Evolutionary conservation across 1,140 invertebrate genomes (phyloP), one percentile per base, ranked within the genome.

Genomic region (Pogonomyrmex barbatus): DNA sequence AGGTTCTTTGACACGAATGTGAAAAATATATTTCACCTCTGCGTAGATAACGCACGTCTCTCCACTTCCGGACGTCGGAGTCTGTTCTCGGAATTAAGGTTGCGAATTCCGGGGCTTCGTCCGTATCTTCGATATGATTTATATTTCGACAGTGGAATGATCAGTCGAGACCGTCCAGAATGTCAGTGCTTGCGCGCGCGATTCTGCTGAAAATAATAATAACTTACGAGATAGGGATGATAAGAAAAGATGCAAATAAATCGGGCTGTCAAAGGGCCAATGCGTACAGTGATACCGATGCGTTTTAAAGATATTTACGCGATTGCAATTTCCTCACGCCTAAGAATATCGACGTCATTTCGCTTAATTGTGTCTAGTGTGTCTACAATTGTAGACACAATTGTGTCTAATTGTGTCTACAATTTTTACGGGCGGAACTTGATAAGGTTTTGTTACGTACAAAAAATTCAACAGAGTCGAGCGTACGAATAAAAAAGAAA

Each of bases 11-110:
- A 73, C 30, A 14, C 54, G 33, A 54, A 39, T n/a, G 8, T n/a
- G 33, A 79, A 79, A 71, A 82, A 60, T 24, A 42, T 24, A 42
- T 73, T 17, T 73, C 47, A 71, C 30, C 6, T 58, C 30, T 24
- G 17, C 50, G 6, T 47, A 47, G 14, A 58, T 33, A 45, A 58
- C 17, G 30, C 39, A 36, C 36, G 17, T 42, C 14, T 47, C 71
- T 47, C 50, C 14, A 54, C 42, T 82, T 81, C 24, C 65, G 14
- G 36, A n/a, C 9, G 24, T n/a, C 1, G 2, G 67, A 47, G n/a
- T 47, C 30, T 36, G 10, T 56, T 12, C 17, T 54, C 45, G 36
- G 36, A 65, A 79, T 79, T 82, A 47, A 71, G 17, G 14, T 45
- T 10, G 47, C 33, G 33, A 67, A 58, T 56, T 70, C 24, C 36